phyloP scores from a whole-genome alignment of 2,888 invertebrate species.

The Pilophorus perplexus region DNA sequence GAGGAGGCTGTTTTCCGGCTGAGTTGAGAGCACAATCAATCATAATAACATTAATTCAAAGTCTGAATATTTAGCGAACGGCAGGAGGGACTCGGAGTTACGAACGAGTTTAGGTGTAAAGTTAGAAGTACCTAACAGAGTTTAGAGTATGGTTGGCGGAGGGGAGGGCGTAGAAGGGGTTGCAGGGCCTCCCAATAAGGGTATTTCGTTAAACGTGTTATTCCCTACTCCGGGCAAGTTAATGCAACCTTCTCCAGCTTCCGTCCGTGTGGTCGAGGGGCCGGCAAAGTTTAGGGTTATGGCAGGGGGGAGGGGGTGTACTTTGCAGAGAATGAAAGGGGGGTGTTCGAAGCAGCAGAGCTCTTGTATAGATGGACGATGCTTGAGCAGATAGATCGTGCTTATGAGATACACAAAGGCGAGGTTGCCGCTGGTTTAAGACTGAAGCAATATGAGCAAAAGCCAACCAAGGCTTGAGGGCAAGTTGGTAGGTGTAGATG shows the following conservation, averaged over 20 bases:
- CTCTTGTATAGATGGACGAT: too few relatives aligned
- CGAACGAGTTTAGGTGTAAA: slow-evolving; percentile 35
- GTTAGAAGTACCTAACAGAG: slow-evolving; percentile 35
- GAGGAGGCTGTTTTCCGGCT: not conserved
- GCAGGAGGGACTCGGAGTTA: slow-evolving; percentile 5
- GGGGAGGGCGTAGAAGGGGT: not conserved
- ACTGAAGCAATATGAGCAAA: too few relatives aligned
- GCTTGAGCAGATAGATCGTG: too few relatives aligned
- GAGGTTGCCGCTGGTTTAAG: too few relatives aligned
- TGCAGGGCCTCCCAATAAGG: not conserved
- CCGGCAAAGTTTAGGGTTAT: slow-evolving; percentile 16
- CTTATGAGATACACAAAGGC: too few relatives aligned
- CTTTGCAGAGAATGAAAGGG: too few relatives aligned
- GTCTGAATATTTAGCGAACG: slow-evolving; percentile 19
- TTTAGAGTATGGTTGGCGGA: slow-evolving; percentile 7
- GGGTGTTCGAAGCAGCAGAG: too few relatives aligned
- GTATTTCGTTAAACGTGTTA: slow-evolving; percentile 41
- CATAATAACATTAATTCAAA: slow-evolving; percentile 25
- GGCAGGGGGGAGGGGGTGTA: too few relatives aligned
- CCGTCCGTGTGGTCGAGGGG: slow-evolving; percentile 20
- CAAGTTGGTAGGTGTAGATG: too few relatives aligned
- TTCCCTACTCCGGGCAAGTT: slow-evolving; percentile 29
- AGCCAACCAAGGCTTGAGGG: too few relatives aligned
- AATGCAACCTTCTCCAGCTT: slow-evolving; percentile 26
- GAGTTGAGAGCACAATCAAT: slow-evolving; percentile 15